phyloP scores from a whole-genome alignment of 2,888 invertebrate genomes.

The Antitype chi region DNA sequence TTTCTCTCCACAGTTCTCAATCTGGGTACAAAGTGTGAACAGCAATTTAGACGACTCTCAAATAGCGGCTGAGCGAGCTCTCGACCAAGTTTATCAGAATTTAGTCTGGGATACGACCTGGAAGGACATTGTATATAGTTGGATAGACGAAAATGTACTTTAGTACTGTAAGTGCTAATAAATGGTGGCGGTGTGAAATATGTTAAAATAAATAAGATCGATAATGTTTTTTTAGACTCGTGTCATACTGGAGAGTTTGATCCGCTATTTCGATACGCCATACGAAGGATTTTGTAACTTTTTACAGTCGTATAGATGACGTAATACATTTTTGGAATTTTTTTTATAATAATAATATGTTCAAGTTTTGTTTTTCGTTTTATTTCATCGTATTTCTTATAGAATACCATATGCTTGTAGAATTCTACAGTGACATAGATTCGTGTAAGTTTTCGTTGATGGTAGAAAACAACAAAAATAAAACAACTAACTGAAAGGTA shows the following conservation, averaged over 20 bases:
- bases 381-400: no score
- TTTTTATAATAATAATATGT: no score
- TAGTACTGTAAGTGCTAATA: slow-evolving; percentile 72
- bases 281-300: neutral
- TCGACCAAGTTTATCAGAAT: slow-evolving; percentile 69
- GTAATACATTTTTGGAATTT: no score
- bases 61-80: slow-evolving; percentile 65
- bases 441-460: neutral
- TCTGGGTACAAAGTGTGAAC: slow-evolving; percentile 73
- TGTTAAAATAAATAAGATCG: slow-evolving; percentile 43
- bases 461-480: slow-evolving; percentile 6
- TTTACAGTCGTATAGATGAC: neutral
- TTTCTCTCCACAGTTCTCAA: slow-evolving; percentile 75
- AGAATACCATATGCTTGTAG: neutral
- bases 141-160: slow-evolving; percentile 84
- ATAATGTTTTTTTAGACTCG: neutral
- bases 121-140: slow-evolving; percentile 77
- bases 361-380: no score
- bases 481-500: slow-evolving; percentile 1
- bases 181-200: slow-evolving; percentile 73
- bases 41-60: slow-evolving; percentile 77
- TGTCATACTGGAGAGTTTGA: neutral
- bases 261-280: no score
- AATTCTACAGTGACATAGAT: neutral
- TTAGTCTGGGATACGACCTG: slow-evolving; percentile 69